phyloP scores from a whole-genome alignment of 2,888 invertebrate genomes.

The Tromatobia lineatoria region DNA sequence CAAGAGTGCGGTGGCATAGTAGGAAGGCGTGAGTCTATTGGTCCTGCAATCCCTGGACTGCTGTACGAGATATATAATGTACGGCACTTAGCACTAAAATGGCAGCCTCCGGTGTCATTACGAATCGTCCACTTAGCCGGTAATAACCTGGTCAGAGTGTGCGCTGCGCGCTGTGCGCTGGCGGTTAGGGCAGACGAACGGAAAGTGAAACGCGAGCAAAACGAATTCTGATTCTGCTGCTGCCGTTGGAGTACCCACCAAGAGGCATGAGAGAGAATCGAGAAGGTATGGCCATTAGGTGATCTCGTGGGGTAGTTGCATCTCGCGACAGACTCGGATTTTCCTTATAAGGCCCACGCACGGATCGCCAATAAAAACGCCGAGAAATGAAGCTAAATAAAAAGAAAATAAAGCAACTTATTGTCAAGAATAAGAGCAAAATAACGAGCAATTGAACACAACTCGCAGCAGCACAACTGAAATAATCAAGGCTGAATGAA shows the following conservation, averaged over 20 bases:
- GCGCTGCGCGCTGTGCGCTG: constrained; percentile 46
- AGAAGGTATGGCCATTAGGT: constrained; percentile 62
- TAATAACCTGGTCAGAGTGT: constrained; percentile 77
- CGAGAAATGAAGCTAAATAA: constrained; percentile 46
- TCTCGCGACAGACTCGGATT: constrained; percentile 65
- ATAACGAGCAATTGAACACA: constrained; percentile 51
- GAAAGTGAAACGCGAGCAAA: constrained; percentile 71
- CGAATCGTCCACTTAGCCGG: constrained; percentile 80
- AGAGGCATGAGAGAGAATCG: constrained; percentile 59
- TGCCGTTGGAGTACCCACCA: constrained; percentile 12
- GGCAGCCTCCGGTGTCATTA: constrained; percentile 80
- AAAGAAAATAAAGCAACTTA: constrained; percentile 39
- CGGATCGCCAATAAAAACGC: constrained; percentile 55
- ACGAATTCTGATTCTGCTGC: constrained; percentile 60
- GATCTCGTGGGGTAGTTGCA: constrained; percentile 62
- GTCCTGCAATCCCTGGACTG: constrained; percentile 62
- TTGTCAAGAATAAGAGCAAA: constrained; percentile 36
- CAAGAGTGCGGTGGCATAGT: constrained; percentile 20
- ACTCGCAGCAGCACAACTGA: constrained; percentile 9
- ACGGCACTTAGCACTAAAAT: constrained; percentile 79
- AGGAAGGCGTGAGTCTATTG: constrained; percentile 26
- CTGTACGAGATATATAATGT: constrained; percentile 71
- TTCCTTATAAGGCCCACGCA: constrained; percentile 66
- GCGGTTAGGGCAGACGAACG: constrained; percentile 70
- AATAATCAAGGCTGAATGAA: constrained; percentile 66